Evolutionary conservation across 2,797 vertebrate genomes (phyloP), one percentile per base, ranked within the genome.

Genomic region (Channallabes apus): DNA sequence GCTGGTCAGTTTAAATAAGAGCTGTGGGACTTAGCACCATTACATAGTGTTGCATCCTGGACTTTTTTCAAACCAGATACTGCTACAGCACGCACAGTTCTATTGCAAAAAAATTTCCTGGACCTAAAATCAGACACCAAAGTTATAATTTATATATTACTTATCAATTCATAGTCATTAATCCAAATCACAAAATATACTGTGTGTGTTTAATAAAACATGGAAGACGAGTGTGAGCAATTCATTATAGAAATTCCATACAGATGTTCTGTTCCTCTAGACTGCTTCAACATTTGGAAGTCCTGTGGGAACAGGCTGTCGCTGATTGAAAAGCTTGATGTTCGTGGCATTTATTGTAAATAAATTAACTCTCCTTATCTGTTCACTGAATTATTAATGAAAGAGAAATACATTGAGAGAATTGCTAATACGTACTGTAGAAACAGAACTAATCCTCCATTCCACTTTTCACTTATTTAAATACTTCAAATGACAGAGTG

Each of bases 161-260:
- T 82, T 93, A 95, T 94, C 93, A 94, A 94, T 94, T 94, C 93
- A 94, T 95, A 94, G 94, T 94, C 91, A 93, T 91, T 89, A 90
- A 88, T 86, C 86, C 86, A 88, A 92, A 92, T 91, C 91, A 91
- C 79, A 75, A 80, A 32, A 76, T 54, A 85, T 56, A 38, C 46
- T 12, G 1, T 51, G 11, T 86, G 75, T 77, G 87, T 88, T 86
- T 64, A 84, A 87, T 84, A 67, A 87, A 76, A 82, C 82, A 72
- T 67, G 54, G 29, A 68, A 80, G 68, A 54, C 24, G 62, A 56
- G 81, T 27, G 76, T 68, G 32, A 65, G 76, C 46, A 41, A 27
- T 84, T 72, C 65, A 79, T 86, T 78, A 86, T 82, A 86, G 65
- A 85, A 85, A 86, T 83, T 82, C 85, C 83, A 54, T 54, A 54